Conservation (phyloP, 64 coral and sea anemone genomes). For the Orbicella faveolata region DNA sequence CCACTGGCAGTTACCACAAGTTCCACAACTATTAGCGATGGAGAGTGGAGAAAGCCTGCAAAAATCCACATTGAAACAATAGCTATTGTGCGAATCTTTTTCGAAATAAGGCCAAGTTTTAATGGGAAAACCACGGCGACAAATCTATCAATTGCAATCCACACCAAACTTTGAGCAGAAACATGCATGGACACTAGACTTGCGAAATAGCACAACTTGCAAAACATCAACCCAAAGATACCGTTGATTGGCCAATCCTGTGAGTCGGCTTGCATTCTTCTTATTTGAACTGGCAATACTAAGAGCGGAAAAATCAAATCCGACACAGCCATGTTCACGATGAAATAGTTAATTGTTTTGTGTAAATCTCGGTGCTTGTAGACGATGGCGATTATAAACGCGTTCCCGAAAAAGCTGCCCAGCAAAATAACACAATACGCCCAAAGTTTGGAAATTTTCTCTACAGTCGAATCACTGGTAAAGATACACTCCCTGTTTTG, state of each 20-base stretch:
- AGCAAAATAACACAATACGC: background rate
- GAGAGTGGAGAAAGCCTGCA: background rate
- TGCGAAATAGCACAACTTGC: background rate
- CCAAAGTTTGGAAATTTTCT: background rate
- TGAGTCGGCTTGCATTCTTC: background rate
- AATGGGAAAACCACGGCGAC: background rate
- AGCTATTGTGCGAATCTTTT: background rate
- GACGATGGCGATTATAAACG: background rate
- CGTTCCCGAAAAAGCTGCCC: background rate
- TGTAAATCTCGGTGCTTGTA: background rate
- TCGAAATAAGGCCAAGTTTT: background rate
- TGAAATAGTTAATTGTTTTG: background rate
- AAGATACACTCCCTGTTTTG: background rate
- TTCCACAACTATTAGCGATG: no score
- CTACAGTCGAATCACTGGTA: background rate
- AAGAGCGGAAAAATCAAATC: background rate
- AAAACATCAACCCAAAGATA: background rate
- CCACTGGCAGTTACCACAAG: background rate
- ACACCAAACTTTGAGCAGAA: background rate
- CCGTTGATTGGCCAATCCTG: background rate
- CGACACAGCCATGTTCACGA: slow-evolving; percentile 9
- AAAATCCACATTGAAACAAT: background rate
- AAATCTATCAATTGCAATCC: slow-evolving; percentile 17
- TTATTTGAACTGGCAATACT: background rate
- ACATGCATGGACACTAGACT: background rate